Percentiles rank a stretch among this genome's conserved stretches.
phyloP scores from a whole-genome alignment of 2,113 vertebrate genomes.

The Carassius gibelio region DNA sequence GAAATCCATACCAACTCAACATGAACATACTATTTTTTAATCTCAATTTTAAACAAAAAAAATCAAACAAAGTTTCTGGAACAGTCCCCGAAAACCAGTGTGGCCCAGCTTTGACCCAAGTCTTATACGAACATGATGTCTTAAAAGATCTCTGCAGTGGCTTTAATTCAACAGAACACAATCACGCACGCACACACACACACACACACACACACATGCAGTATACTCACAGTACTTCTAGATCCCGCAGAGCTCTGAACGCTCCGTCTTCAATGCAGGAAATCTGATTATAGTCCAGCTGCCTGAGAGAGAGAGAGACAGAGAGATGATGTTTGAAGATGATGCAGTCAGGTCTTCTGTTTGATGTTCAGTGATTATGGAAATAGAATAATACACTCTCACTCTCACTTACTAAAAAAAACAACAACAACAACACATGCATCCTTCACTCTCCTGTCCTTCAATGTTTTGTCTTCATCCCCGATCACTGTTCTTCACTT shows the following conservation, averaged over 20 bases:
- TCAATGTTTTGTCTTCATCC: not conserved
- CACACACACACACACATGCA: conserved; percentile 34
- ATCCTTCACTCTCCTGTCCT: not conserved
- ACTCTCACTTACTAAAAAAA: too few species aligned
- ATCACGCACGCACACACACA: not conserved
- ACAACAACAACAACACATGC: too few species aligned
- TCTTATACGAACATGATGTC: not conserved
- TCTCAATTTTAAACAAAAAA: not conserved
- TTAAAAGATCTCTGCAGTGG: not conserved
- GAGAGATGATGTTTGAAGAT: conserved; percentile 19
- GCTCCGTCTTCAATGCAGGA: conserved; percentile 58
- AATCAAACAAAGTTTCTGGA: not conserved
- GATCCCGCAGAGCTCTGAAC: conserved; percentile 54
- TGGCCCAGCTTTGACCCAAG: conserved; percentile 9
- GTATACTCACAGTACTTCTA: conserved; percentile 56
- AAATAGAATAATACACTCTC: not conserved
- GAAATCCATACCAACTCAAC: not conserved
- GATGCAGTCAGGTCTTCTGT: not conserved
- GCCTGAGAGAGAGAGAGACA: conserved; percentile 32
- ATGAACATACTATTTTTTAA: not conserved
- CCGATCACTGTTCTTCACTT: not conserved
- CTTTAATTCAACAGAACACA: conserved; percentile 23
- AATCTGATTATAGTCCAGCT: conserved; percentile 58
- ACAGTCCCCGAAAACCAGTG: not conserved
- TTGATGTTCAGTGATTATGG: not conserved